Conservation (phyloP, 2,797 vertebrate genomes). For the Gorsachius magnificus region DNA sequence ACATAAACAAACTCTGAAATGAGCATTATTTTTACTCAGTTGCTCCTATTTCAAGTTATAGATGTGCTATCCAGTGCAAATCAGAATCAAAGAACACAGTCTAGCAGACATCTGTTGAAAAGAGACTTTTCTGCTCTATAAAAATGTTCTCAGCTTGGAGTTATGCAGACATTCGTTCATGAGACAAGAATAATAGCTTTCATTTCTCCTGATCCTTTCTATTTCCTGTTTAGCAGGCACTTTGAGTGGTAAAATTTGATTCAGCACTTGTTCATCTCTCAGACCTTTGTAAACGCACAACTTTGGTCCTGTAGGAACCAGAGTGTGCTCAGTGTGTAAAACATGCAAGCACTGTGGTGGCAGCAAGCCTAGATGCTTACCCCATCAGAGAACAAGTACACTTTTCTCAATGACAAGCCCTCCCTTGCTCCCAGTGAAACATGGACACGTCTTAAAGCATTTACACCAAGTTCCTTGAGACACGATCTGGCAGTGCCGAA, state of each 20-base stretch:
- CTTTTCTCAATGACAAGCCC: neutral
- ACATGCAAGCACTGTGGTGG: neutral
- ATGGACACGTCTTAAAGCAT: constrained; percentile 30
- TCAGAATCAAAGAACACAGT: neutral
- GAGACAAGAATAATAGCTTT: neutral
- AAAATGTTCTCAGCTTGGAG: constrained; percentile 9
- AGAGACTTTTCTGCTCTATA: neutral
- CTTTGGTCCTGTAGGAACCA: neutral
- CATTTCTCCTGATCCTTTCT: neutral
- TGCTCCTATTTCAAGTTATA: neutral
- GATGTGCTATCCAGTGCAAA: constrained; percentile 6
- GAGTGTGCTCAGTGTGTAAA: neutral
- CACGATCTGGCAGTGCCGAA: neutral
- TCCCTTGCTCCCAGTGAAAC: constrained; percentile 11
- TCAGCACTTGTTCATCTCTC: neutral
- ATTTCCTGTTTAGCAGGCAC: constrained; percentile 27
- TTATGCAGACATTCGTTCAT: constrained; percentile 24
- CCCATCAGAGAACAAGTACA: neutral
- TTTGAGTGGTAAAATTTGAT: neutral
- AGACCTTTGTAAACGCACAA: neutral
- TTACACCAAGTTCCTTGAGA: constrained; percentile 31
- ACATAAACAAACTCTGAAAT: neutral
- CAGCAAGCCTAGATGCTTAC: neutral
- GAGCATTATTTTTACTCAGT: neutral
- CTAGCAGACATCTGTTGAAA: neutral